Evolutionary conservation across 1,140 invertebrate genomes (phyloP).

Genomic region (Drosophila insularis): DNA sequence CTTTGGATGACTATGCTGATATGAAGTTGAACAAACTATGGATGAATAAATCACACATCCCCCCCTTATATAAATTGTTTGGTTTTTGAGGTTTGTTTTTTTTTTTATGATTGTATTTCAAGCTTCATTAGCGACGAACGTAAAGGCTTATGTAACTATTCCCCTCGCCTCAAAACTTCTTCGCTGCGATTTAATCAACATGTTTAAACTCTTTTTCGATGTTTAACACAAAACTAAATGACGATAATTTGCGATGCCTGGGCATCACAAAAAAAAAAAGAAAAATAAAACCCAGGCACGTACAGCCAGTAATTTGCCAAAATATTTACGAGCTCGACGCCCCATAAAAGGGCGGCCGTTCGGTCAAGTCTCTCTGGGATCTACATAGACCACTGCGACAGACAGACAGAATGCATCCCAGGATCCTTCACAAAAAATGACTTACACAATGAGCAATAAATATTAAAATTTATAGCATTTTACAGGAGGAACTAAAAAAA

Average conservation of each 20-base stretch:
- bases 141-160: constrained; percentile 39
- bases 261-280: constrained; percentile 1
- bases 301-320: constrained; percentile 69
- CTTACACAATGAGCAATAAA: constrained; percentile 65
- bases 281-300: constrained; percentile 51
- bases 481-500: constrained; percentile 25
- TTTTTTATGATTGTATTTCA: neutral
- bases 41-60: neutral
- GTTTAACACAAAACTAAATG: constrained; percentile 44
- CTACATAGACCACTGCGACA: constrained; percentile 21
- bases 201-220: constrained; percentile 52
- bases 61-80: constrained; percentile 31
- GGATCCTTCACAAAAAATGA: constrained; percentile 5
- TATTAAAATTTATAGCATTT: constrained; percentile 63
- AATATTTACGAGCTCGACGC: constrained; percentile 75
- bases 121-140: constrained; percentile 58
- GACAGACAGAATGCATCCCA: neutral
- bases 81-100: constrained; percentile 15
- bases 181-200: constrained; percentile 56
- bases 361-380: constrained; percentile 18
- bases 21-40: constrained; percentile 1
- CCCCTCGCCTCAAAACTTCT: neutral
- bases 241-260: constrained; percentile 38
- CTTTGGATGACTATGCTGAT: neutral
- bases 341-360: constrained; percentile 44